Base-by-base conservation (phyloP, 2,113 vertebrate genomes). In the Spea bombifrons region DNA sequence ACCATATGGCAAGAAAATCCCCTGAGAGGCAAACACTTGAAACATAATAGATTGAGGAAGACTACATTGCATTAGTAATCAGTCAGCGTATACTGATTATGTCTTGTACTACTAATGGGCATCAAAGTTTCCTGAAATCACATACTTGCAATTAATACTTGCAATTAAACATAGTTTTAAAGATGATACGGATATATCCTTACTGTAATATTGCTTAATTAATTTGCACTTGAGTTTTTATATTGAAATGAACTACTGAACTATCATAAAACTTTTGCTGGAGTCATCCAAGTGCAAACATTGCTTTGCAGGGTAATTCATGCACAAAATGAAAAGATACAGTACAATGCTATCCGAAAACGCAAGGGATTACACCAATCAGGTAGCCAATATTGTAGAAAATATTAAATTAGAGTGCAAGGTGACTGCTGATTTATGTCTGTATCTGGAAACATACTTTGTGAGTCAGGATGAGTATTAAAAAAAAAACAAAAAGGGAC, bases 301-400 rank as follows among this genome's bases (percentile, higher is more conserved):
- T 8, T 74, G 57, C 53, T 80, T 79, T 66, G 76, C 49, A 68
- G 71, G 74, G 65, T 80, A 80, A 74, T 80, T 80, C 71, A 80
- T 80, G 78, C 78, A 74, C 71, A 80, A 73, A 80, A 80, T 80
- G 64, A 74, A 74, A 74, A 61, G 78, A 80, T 63, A 68, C 61
- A 80, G 64, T 49, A 80, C 71, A 80, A 74, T 80, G 78, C 43
- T 66, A 66, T 79, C 65, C 44, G 46, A 74, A 68, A 80, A 71
- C 71, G 59, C 78, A 43, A 17, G 64, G 71, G 71, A 80, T 74
- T 80, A 44, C 64, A 74, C 64, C 71, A 68, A 74, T 52, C 44
- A 68, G 55, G 16, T 68, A 73, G 16, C 52, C n/a, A 74, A 74
- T 68, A 79, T 66, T 45, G 78, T 61, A 68, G 63, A 67, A 80